Conservation (phyloP, 2,797 vertebrate species). For the Chelmon rostratus region DNA sequence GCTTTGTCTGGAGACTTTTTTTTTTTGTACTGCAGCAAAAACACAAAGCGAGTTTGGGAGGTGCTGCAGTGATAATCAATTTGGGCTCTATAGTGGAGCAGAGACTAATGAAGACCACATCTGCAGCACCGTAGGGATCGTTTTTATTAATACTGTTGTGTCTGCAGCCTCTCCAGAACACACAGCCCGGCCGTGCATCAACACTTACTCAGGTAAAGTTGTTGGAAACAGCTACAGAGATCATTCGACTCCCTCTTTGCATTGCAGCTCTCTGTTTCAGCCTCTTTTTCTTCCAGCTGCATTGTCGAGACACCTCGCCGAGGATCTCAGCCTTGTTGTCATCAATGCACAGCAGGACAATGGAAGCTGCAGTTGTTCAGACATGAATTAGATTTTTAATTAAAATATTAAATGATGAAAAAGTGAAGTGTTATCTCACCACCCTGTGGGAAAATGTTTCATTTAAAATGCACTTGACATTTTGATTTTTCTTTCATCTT, state of each 20-base stretch:
- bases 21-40: constrained; percentile 12
- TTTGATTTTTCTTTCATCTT: background rate
- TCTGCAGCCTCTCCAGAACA: constrained; percentile 34
- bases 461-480: background rate
- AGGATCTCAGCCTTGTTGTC: background rate
- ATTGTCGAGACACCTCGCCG: background rate
- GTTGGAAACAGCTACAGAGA: constrained; percentile 16
- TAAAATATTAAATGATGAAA: background rate
- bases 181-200: constrained; percentile 17
- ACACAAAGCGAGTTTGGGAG: constrained; percentile 30
- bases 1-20: constrained; percentile 22
- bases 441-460: background rate
- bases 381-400: background rate
- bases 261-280: background rate
- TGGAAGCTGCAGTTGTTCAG: too few species aligned
- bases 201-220: constrained; percentile 22
- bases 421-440: background rate
- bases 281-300: background rate
- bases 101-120: constrained; percentile 63
- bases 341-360: background rate
- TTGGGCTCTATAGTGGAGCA: constrained; percentile 40
- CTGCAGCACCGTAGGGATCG: constrained; percentile 47
- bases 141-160: constrained; percentile 46
- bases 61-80: constrained; percentile 64
- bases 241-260: background rate